A percentile compares a stretch with the other conserved stretches of the same genome.
These are phyloP conservation scores for Acleris cristana DNA, from an alignment of 2,888 invertebrate genomes.

Conservation along the genomic window DNA sequence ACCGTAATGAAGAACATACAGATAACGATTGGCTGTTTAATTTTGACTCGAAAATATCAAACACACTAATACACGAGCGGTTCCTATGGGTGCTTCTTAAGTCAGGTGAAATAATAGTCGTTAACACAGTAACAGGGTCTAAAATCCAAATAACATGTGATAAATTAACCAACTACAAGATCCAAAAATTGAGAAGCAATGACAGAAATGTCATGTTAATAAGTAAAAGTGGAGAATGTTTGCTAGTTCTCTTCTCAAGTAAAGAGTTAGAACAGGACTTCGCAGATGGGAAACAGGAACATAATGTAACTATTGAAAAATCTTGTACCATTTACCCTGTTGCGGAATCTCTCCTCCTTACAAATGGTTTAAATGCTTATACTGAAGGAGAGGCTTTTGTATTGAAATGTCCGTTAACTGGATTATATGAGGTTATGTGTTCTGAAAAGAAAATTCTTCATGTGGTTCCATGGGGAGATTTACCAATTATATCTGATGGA, in stretches of 20 bases:
- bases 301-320: slow-evolving; percentile 56
- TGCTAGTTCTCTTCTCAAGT: slow-evolving; percentile 48
- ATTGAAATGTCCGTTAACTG: slow-evolving; percentile 62
- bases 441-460: slow-evolving; percentile 48
- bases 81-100: slow-evolving; percentile 65
- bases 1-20: slow-evolving; percentile 44
- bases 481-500: slow-evolving; percentile 53
- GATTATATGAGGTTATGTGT: slow-evolving; percentile 52
- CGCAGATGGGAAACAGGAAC: slow-evolving; percentile 46
- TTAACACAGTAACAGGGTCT: slow-evolving; percentile 52
- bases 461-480: slow-evolving; percentile 59
- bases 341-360: slow-evolving; percentile 37
- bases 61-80: slow-evolving; percentile 54
- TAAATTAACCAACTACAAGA: slow-evolving; percentile 57
- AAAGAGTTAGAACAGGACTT: slow-evolving; percentile 54
- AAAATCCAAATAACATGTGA: slow-evolving; percentile 51
- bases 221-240: slow-evolving; percentile 68
- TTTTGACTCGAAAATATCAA: slow-evolving; percentile 56
- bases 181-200: slow-evolving; percentile 51
- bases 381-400: slow-evolving; percentile 51
- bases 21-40: slow-evolving; percentile 42
- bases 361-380: slow-evolving; percentile 54
- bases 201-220: slow-evolving; percentile 54
- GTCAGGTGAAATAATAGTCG: slow-evolving; percentile 60
- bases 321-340: slow-evolving; percentile 31